These are phyloP conservation scores for Hoplodrina ambigua DNA, from an alignment of 2,888 invertebrate genomes.

Conservation along the genomic window DNA sequence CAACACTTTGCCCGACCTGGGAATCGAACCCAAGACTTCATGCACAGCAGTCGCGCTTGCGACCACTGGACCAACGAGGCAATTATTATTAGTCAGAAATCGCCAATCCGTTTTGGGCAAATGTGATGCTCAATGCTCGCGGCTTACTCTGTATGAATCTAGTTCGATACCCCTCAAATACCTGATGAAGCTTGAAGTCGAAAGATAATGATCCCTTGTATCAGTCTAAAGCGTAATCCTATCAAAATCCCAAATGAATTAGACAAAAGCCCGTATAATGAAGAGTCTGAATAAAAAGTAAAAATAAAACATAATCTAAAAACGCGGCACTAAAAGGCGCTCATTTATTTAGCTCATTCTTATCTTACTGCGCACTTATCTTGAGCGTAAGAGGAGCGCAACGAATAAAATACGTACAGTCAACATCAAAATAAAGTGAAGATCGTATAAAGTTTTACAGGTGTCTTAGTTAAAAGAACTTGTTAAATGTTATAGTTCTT, in stretches of 20 bases:
- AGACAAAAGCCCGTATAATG: constrained; percentile 7
- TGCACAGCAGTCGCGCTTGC: too few relatives aligned
- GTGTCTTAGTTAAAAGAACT: not conserved
- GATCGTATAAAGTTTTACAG: not conserved
- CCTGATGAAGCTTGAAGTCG: constrained; percentile 1
- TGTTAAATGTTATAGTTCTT: not conserved
- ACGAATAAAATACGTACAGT: constrained; percentile 27
- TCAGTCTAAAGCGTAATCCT: not conserved
- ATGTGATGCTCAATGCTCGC: too few relatives aligned
- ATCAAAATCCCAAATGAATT: not conserved
- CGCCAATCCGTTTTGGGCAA: too few relatives aligned
- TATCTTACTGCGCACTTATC: constrained; percentile 41
- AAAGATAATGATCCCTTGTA: not conserved
- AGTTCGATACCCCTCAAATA: too few relatives aligned
- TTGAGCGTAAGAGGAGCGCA: constrained; percentile 18
- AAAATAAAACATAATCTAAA: constrained; percentile 19
- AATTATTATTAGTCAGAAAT: too few relatives aligned
- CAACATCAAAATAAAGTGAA: constrained; percentile 18
- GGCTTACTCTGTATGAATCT: too few relatives aligned
- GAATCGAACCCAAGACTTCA: too few relatives aligned
- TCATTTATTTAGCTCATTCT: constrained; percentile 27
- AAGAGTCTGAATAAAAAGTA: constrained; percentile 8
- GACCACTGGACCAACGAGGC: too few relatives aligned
- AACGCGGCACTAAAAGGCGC: constrained; percentile 8
- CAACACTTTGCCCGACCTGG: too few relatives aligned